These are phyloP conservation scores for Drosophila anceps DNA, from an alignment of 2,888 invertebrate species.

Conservation along the genomic window DNA sequence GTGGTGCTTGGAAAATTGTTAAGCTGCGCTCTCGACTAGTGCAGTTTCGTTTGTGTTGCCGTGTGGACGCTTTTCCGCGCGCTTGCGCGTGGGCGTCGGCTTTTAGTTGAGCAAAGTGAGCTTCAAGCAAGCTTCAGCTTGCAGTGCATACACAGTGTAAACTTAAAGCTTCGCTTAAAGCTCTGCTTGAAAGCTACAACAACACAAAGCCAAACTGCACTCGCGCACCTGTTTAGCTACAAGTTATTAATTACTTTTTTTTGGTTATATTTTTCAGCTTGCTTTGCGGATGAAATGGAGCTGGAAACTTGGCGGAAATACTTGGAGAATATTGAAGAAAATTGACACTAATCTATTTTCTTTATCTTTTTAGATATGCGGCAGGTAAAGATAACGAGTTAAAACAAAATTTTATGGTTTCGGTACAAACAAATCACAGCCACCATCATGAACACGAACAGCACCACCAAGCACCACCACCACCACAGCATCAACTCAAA, in stretches of 20 bases:
- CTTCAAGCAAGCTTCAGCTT: conserved; percentile 7
- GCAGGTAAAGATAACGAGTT: conserved; percentile 36
- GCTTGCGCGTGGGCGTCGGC: conserved; percentile 50
- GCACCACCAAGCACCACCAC: conserved; percentile 22
- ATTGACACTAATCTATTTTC: conserved; percentile 53
- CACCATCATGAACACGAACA: conserved; percentile 27
- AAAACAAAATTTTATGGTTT: conserved; percentile 35
- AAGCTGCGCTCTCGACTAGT: conserved; percentile 74
- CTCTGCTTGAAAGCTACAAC: not conserved
- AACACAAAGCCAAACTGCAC: conserved; percentile 27
- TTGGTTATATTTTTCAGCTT: conserved; percentile 16
- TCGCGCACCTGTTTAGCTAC: not conserved
- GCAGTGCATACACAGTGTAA: not conserved
- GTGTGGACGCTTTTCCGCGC: conserved; percentile 77
- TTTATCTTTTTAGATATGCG: conserved; percentile 52
- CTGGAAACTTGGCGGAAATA: conserved; percentile 1
- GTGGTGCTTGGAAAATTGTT: conserved; percentile 64
- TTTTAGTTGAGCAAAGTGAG: conserved; percentile 10
- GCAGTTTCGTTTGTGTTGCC: conserved; percentile 79
- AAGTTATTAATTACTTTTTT: conserved; percentile 14
- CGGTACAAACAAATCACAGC: conserved; percentile 38
- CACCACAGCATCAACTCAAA: conserved; percentile 22
- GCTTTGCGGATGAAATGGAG: not conserved
- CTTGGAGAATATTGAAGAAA: not conserved
- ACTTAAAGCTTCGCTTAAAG: conserved; percentile 10